A percentile compares a stretch with the other conserved stretches of the same genome.
Conservation (phyloP, 64 coral and sea anemone species). For the Trachythela sp. region DNA sequence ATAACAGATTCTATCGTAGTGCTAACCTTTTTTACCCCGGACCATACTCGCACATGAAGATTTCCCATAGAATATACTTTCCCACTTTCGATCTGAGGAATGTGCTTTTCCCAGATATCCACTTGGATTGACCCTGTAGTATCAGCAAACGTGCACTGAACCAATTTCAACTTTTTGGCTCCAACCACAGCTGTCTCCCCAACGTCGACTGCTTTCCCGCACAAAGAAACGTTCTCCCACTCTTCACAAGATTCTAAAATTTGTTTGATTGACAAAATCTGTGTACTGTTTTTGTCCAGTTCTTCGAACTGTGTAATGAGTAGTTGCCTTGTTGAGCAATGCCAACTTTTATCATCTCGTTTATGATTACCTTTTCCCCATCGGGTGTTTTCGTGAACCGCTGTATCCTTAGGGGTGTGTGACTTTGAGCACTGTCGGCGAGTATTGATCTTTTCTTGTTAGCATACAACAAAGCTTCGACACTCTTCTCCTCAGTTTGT, state of each 20-base stretch:
- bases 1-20: background rate
- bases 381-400: conserved; percentile 25
- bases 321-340: conserved; percentile 22
- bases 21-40: background rate
- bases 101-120: background rate
- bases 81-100: background rate
- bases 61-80: background rate
- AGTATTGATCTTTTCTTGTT: conserved; percentile 35
- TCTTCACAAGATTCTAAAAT: background rate
- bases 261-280: background rate
- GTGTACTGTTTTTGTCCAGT: no score
- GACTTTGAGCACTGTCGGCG: conserved; percentile 7
- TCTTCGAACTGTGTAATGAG: conserved; percentile 8
- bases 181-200: background rate
- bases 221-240: background rate
- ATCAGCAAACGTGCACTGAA: background rate
- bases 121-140: background rate
- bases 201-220: background rate
- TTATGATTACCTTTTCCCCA: conserved; percentile 37
- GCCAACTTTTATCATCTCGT: conserved; percentile 40
- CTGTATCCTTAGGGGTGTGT: conserved; percentile 5
- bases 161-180: background rate
- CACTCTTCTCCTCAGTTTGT: conserved; percentile 20
- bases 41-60: background rate
- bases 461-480: conserved; percentile 19